Evolutionary conservation across 92 coral and sea anemone genomes (phyloP), one percentile per base, ranked within the genome.

Genomic region (Isaurus tuberculatus): DNA sequence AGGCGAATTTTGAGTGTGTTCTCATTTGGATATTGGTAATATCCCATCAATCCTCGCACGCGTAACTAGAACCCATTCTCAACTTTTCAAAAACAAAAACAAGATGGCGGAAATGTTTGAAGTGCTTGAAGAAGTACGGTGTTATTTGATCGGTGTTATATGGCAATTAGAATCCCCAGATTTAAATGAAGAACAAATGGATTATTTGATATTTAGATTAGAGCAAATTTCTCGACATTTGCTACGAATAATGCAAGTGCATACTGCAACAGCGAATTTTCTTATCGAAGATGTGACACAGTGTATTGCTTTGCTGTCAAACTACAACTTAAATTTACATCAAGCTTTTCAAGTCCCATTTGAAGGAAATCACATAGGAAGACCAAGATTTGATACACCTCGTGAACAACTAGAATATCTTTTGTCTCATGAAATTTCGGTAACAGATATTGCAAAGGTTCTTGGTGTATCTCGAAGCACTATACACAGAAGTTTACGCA

Each of bases 391-490:
- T 61, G 87, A 79, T 16, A 92, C 89, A 8, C 75, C 91, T 10
- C 46, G 33, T 75, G 91, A 89, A 78, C 95, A 90, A 87, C 57
- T 86, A 40, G 79, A 79, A 65, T 84, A 89, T 85, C 30, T 88
- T 48, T 74, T 84, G 13, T 85, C 88, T 28, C 89, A 81, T 75
- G 88, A 91, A 23, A 65, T 91, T 14, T 28, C 84, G 25, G 65
- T 80, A 19, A 55, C 81, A 23, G 86, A 80, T 20, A 91, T 88
- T 43, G 85, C 94, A 64, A 29, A 69, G 22, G 83, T 84, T 8
- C 83, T 90, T 72, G 92, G 90, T 65, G 90, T 91, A 3, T 77
- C 89, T 3, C 51, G 70, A 74, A 87, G 94, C 72, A 87, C 94
- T 25, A 51, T 90, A 28, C 86, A 90, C 55, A 86, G 88, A 80